phyloP scores from a whole-genome alignment of 2,888 invertebrate genomes.

The Eurytoma adleriae region DNA sequence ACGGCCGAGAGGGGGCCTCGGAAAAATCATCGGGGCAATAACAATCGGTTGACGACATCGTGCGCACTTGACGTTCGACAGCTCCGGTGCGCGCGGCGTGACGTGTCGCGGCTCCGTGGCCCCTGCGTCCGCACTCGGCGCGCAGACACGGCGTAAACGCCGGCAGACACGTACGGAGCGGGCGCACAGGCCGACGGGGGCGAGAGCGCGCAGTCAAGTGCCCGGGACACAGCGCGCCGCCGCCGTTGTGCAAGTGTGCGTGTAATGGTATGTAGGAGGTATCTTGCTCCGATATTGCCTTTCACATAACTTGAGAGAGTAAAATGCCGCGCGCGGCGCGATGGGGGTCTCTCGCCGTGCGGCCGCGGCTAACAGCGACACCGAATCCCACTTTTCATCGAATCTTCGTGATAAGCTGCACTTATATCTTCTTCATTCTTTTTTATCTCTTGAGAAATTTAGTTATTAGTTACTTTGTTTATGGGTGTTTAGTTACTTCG shows the following conservation, averaged over 20 bases:
- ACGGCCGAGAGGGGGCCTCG: not conserved
- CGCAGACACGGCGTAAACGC: not conserved
- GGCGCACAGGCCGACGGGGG: constrained; percentile 57
- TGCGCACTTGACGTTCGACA: constrained; percentile 7
- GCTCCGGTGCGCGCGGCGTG: not conserved
- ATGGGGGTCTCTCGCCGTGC: constrained; percentile 47
- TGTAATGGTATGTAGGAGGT: constrained; percentile 67
- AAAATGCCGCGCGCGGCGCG: constrained; percentile 69
- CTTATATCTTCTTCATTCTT: no score
- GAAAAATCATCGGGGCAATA: constrained; percentile 17
- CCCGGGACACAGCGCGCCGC: constrained; percentile 16
- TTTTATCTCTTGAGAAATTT: no score
- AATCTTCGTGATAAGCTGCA: not conserved
- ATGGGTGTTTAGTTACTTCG: not conserved
- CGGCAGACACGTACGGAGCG: constrained; percentile 55
- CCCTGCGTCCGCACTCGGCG: not conserved
- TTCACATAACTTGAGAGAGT: constrained; percentile 74
- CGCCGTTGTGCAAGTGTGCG: constrained; percentile 61
- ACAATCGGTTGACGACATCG: constrained; percentile 43
- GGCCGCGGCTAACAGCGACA: not conserved
- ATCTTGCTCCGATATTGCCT: constrained; percentile 72
- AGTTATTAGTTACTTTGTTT: not conserved
- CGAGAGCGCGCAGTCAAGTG: constrained; percentile 32
- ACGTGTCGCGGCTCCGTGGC: constrained; percentile 5
- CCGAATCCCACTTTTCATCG: not conserved